Evolutionary conservation across 2,888 invertebrate genomes (phyloP).

Genomic region (Tenthredo notha): DNA sequence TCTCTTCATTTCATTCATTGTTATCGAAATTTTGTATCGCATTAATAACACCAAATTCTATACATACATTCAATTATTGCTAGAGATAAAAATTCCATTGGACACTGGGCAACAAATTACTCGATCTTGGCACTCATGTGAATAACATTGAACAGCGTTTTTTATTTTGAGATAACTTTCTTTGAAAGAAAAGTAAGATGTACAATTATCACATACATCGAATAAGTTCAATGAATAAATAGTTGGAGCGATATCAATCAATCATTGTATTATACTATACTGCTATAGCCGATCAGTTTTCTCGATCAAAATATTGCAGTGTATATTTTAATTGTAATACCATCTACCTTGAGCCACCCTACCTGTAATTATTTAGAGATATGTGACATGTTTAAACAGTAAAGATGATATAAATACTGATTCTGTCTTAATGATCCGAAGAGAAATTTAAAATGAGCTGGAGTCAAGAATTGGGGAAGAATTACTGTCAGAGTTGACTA

Average conservation of each 20-base stretch:
- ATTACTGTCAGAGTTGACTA: neutral
- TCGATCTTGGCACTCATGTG: neutral
- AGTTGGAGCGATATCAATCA: slow-evolving; percentile 1
- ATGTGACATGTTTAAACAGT: neutral
- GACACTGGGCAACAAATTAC: neutral
- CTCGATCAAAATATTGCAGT: neutral
- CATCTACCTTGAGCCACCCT: neutral
- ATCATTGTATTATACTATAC: neutral
- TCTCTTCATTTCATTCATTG: neutral
- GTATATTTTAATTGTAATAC: neutral
- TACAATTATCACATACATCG: neutral
- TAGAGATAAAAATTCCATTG: neutral
- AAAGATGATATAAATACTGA: neutral
- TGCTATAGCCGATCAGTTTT: neutral
- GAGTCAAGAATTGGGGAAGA: neutral
- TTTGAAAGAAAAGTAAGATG: too few species aligned
- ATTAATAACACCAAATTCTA: neutral
- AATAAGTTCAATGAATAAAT: slow-evolving; percentile 5
- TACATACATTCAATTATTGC: neutral
- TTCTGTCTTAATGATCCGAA: neutral
- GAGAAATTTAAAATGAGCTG: neutral
- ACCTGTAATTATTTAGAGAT: neutral
- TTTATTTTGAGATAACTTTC: neutral
- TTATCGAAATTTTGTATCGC: neutral
- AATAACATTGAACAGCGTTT: neutral